Evolutionary conservation across 2,797 vertebrate species (phyloP).

Genomic region (Acanthopagrus latus): DNA sequence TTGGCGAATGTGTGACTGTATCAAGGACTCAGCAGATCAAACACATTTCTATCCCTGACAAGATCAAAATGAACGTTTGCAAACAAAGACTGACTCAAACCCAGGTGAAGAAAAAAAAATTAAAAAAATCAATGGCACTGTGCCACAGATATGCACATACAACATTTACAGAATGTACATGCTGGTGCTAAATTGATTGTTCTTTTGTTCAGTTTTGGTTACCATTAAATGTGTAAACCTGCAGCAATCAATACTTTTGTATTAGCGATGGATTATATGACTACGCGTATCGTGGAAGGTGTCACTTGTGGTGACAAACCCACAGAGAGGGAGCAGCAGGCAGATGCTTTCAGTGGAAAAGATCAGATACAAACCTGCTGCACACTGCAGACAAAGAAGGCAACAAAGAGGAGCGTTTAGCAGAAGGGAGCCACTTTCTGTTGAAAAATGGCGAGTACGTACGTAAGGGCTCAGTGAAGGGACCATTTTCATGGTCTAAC

Average conservation of each 20-base stretch:
- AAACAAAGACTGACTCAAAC: background rate
- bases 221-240: background rate
- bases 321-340: background rate
- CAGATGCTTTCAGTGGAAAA: background rate
- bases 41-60: background rate
- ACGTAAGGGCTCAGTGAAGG: no score
- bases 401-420: no score
- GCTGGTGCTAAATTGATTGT: background rate
- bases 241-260: background rate
- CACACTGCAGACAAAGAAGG: background rate
- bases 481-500: no score
- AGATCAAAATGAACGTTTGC: background rate
- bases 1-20: background rate
- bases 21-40: background rate
- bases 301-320: background rate
- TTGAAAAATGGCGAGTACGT: no score
- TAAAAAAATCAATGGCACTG: constrained; percentile 5
- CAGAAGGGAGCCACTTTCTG: no score
- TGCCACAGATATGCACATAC: background rate
- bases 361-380: background rate
- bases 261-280: background rate
- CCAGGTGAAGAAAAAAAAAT: constrained; percentile 2
- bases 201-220: background rate
- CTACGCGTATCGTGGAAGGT: background rate
- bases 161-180: background rate